Conservation (phyloP, 2,888 invertebrate genomes). For the Oscheius sp. region DNA sequence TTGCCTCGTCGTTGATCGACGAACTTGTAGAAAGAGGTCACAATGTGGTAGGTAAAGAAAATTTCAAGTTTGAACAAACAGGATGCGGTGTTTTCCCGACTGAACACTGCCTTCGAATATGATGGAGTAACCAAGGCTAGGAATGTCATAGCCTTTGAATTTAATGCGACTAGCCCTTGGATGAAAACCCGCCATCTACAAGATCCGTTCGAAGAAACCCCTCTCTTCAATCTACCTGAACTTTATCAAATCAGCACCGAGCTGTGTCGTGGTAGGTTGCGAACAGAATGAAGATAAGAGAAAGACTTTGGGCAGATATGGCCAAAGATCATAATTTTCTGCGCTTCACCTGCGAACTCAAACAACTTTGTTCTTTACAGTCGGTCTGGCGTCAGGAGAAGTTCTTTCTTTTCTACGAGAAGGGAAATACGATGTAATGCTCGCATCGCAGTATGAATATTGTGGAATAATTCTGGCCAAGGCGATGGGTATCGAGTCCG, state of each 20-base stretch:
- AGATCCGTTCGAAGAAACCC: constrained; percentile 32
- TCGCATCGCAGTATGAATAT: constrained; percentile 13
- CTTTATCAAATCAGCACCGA: constrained; percentile 13
- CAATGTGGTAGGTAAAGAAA: constrained; percentile 42
- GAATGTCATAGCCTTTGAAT: constrained; percentile 5
- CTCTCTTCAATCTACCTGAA: background rate
- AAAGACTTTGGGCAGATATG: too few relatives aligned
- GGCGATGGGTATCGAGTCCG: constrained; percentile 7
- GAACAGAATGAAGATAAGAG: too few relatives aligned
- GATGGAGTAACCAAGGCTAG: constrained; percentile 30
- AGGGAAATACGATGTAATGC: constrained; percentile 10
- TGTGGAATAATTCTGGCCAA: constrained; percentile 19
- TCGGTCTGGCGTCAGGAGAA: constrained; percentile 11
- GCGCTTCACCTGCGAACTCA: background rate
- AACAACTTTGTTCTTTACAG: constrained; percentile 1
- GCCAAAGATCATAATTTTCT: background rate
- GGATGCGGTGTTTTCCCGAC: constrained; percentile 39
- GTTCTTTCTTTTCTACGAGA: background rate
- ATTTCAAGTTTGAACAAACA: background rate
- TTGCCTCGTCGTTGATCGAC: constrained; percentile 44
- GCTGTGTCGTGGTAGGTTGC: constrained; percentile 9
- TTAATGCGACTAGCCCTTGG: constrained; percentile 39
- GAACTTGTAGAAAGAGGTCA: constrained; percentile 48
- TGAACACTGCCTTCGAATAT: constrained; percentile 37
- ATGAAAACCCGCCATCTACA: constrained; percentile 33